Percentiles rank a stretch among this genome's conserved stretches.
phyloP scores from a whole-genome alignment of 2,888 invertebrate species.

The Orchesellides sinensis region DNA sequence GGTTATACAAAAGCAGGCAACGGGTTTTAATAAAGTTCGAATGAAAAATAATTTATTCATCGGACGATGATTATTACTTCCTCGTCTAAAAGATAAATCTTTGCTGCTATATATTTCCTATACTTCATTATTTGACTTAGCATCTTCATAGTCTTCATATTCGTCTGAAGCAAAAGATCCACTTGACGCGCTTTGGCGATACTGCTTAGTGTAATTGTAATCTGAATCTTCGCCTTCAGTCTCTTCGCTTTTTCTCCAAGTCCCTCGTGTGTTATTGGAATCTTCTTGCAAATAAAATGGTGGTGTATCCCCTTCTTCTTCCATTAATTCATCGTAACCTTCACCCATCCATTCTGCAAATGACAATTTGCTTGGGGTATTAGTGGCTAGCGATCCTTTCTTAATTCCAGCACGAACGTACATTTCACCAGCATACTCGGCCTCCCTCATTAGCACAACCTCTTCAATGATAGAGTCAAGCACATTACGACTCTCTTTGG shows the following conservation, averaged over 20 bases:
- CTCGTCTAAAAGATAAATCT: no score
- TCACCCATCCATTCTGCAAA: conserved; percentile 10
- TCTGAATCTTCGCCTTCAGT: not conserved
- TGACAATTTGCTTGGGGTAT: conserved; percentile 4
- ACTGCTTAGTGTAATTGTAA: not conserved
- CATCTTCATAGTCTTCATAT: not conserved
- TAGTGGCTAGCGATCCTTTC: conserved; percentile 17
- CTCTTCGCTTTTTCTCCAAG: not conserved
- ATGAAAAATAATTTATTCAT: not conserved
- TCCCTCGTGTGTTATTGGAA: not conserved
- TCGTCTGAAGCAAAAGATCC: not conserved
- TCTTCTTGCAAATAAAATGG: not conserved
- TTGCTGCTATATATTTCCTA: no score
- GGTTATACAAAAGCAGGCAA: no score
- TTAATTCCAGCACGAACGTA: conserved; percentile 2
- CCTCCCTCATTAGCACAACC: conserved; percentile 22
- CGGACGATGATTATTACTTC: not conserved
- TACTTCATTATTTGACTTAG: no score
- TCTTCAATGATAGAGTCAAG: conserved; percentile 32
- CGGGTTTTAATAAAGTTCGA: no score
- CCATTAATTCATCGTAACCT: not conserved
- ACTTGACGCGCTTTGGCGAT: not conserved
- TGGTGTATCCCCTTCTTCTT: not conserved
- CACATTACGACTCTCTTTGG: conserved; percentile 8
- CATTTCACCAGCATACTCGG: conserved; percentile 25